These are phyloP conservation scores for Ambastaia sidthimunki DNA, from an alignment of 2,797 vertebrate genomes.

Conservation along the genomic window DNA sequence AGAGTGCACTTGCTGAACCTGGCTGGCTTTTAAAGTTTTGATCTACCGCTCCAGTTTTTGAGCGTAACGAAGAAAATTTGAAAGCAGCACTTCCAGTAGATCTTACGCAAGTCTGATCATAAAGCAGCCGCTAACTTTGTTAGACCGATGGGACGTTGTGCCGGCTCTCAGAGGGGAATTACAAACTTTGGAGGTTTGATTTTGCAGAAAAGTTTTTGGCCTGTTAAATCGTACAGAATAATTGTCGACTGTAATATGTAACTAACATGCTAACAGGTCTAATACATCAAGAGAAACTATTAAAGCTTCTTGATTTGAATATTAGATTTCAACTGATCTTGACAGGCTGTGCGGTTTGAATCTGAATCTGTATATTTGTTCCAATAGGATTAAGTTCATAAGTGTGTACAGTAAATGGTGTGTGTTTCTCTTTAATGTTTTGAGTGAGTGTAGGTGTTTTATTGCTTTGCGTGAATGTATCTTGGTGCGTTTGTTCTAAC, in stretches of 20 bases:
- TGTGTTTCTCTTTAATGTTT: not conserved
- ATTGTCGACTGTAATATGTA: not conserved
- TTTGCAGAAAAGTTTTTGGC: not conserved
- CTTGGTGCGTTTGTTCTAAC: slow-evolving; percentile 41
- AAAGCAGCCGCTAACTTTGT: not conserved
- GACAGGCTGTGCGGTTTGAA: slow-evolving; percentile 34
- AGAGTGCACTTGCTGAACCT: not conserved
- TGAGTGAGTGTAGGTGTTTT: slow-evolving; percentile 44
- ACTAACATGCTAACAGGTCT: not conserved
- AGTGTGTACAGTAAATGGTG: not conserved
- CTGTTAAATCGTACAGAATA: not conserved
- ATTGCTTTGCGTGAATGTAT: slow-evolving; percentile 24
- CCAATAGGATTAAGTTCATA: slow-evolving; percentile 25
- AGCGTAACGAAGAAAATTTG: not conserved
- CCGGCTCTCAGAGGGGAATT: not conserved
- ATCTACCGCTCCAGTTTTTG: not conserved
- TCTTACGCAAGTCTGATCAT: not conserved
- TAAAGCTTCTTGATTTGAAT: not conserved
- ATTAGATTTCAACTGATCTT: not conserved
- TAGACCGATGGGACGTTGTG: not conserved
- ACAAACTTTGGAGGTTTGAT: not conserved
- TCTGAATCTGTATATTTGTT: slow-evolving; percentile 33
- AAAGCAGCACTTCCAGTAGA: not conserved
- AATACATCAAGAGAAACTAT: not conserved
- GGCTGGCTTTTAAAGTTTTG: not conserved